phyloP scores from a whole-genome alignment of 2,888 invertebrate genomes.

The Drosophila paramelanica region DNA sequence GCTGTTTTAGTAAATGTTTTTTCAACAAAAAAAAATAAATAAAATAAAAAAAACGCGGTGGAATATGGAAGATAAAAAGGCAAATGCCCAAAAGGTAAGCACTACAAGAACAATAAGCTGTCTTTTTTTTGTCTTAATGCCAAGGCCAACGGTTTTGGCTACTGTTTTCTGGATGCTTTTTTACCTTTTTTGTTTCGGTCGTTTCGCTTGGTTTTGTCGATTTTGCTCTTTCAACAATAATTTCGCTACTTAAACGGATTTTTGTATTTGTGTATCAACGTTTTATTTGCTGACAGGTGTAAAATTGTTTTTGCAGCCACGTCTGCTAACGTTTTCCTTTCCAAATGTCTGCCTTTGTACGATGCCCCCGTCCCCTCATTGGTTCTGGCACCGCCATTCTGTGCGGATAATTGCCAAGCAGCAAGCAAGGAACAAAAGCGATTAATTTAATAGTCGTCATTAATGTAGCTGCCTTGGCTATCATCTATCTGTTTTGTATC shows the following conservation, averaged over 20 bases:
- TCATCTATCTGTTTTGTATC: constrained; percentile 39
- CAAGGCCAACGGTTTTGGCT: constrained; percentile 43
- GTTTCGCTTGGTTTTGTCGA: constrained; percentile 28
- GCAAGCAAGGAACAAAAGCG: constrained; percentile 57
- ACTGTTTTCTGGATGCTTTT: constrained; percentile 29
- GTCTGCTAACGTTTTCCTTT: constrained; percentile 5
- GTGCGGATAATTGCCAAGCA: constrained; percentile 65
- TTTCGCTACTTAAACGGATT: constrained; percentile 77
- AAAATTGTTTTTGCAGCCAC: constrained; percentile 61
- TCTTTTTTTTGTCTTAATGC: constrained; percentile 65
- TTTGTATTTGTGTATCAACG: constrained; percentile 74
- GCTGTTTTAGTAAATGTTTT: constrained; percentile 77
- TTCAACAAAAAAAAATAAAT: constrained; percentile 57
- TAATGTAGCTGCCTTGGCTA: constrained; percentile 56
- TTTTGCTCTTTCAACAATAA: constrained; percentile 68
- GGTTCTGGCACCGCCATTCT: constrained; percentile 23
- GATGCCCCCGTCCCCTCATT: constrained; percentile 16
- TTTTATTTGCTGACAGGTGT: constrained; percentile 79
- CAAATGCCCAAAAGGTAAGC: constrained; percentile 66
- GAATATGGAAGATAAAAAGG: constrained; percentile 20
- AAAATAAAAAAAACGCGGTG: not conserved
- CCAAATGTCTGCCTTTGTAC: constrained; percentile 3
- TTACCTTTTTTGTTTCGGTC: constrained; percentile 16
- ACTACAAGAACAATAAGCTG: constrained; percentile 55
- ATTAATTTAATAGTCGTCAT: constrained; percentile 75